phyloP scores from a whole-genome alignment of 2,797 vertebrate species.

The Arvicola amphibius region DNA sequence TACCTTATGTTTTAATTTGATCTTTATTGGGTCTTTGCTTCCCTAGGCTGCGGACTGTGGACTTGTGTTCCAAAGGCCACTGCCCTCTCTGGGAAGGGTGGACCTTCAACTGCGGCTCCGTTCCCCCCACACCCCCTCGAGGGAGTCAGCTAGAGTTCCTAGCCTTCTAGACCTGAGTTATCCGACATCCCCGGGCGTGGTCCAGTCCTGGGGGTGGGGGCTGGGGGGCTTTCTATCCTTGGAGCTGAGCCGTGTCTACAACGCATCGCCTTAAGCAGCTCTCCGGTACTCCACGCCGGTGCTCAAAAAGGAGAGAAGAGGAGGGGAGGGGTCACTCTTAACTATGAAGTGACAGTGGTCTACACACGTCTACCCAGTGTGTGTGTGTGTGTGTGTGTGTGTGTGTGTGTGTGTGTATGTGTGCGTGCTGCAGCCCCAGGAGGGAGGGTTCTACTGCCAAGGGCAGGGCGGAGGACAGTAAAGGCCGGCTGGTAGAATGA shows the following conservation, averaged over 20 bases:
- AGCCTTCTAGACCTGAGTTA: background rate
- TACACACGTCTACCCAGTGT: constrained; percentile 16
- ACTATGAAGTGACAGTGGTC: constrained; percentile 53
- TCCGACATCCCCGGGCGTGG: background rate
- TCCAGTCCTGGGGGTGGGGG: background rate
- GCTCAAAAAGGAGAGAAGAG: background rate
- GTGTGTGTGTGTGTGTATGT: background rate
- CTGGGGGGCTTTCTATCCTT: background rate
- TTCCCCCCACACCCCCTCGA: too few species aligned
- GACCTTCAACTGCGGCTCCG: background rate
- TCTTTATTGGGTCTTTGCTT: constrained; percentile 67
- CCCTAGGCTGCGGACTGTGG: background rate
- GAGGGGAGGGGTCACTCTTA: background rate
- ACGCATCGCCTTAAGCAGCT: constrained; percentile 2
- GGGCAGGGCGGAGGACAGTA: background rate
- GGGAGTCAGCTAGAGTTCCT: background rate
- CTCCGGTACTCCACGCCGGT: background rate
- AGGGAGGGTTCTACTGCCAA: background rate
- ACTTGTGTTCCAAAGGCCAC: background rate
- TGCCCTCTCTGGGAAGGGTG: background rate
- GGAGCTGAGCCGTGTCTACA: constrained; percentile 30
- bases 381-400: background rate
- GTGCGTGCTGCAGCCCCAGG: constrained; percentile 37
- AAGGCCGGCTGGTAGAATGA: background rate
- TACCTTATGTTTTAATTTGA: constrained; percentile 68